A percentile compares a stretch with the other conserved stretches of the same genome.
These are phyloP conservation scores for Stomatorhinus ivindoensis DNA, from an alignment of 2,113 vertebrate species.

Conservation along the genomic window DNA sequence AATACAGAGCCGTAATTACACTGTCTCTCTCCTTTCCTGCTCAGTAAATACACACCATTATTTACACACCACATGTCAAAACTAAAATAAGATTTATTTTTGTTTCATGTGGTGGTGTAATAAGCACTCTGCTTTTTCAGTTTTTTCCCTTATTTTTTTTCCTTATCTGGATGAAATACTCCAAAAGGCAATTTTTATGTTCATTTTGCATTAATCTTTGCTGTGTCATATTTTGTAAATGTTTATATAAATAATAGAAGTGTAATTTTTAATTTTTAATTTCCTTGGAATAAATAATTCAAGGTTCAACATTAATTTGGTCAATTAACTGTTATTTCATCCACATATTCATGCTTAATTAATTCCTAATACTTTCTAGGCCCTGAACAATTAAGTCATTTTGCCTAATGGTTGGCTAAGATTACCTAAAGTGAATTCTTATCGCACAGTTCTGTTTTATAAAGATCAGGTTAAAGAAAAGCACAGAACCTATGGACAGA, in stretches of 20 bases:
- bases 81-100: neutral
- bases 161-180: neutral
- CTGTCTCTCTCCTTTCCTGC: neutral
- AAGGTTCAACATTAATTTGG: neutral
- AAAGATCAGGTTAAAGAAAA: neutral
- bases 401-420: neutral
- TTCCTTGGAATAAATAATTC: neutral
- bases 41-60: neutral
- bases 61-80: neutral
- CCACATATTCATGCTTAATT: neutral
- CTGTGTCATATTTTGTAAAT: neutral
- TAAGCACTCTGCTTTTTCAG: neutral
- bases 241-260: neutral
- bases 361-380: neutral
- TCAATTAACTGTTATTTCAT: conserved; percentile 1
- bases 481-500: neutral
- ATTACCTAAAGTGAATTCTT: neutral
- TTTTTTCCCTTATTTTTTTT: neutral
- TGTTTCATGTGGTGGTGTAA: neutral
- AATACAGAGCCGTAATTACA: neutral
- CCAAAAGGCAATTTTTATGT: neutral
- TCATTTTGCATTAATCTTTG: neutral
- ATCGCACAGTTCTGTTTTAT: neutral
- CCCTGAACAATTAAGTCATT: neutral
- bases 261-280: neutral